phyloP scores from a whole-genome alignment of 2,888 invertebrate genomes.

The Tiliacea citrago region DNA sequence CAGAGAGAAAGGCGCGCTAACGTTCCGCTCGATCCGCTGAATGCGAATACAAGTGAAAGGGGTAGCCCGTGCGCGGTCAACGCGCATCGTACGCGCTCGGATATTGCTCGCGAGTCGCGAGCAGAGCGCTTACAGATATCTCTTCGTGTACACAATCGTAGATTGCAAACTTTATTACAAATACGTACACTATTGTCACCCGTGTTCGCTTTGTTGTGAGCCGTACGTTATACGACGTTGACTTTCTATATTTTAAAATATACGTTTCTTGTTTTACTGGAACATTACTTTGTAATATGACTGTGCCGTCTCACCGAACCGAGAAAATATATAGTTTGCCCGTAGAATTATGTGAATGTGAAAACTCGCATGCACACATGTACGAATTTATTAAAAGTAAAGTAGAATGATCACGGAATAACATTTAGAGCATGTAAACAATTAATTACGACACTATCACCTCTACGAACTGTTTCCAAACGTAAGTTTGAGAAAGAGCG shows the following conservation, averaged over 20 bases:
- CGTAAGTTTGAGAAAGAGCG: constrained; percentile 74
- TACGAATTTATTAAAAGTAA: constrained; percentile 66
- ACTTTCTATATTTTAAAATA: constrained; percentile 46
- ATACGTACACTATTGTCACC: constrained; percentile 61
- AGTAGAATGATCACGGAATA: constrained; percentile 64
- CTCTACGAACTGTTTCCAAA: constrained; percentile 68
- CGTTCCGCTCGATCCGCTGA: constrained; percentile 87
- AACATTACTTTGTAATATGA: background rate
- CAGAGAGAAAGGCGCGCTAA: constrained; percentile 88
- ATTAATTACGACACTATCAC: constrained; percentile 66
- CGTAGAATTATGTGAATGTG: constrained; percentile 17
- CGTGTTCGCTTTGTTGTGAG: constrained; percentile 39
- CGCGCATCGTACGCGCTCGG: constrained; percentile 78
- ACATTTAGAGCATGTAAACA: constrained; percentile 62
- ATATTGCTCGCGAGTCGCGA: constrained; percentile 74
- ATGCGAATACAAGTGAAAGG: constrained; percentile 89
- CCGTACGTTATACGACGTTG: constrained; percentile 16
- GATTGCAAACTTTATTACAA: constrained; percentile 66
- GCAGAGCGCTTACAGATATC: constrained; percentile 74
- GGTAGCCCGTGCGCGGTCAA: constrained; percentile 87
- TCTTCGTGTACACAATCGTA: constrained; percentile 68
- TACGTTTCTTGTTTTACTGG: constrained; percentile 20
- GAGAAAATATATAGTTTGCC: background rate
- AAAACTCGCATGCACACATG: constrained; percentile 3
- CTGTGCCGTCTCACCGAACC: background rate